Evolutionary conservation across 1,140 invertebrate species (phyloP).

Genomic region (Pinna nobilis): DNA sequence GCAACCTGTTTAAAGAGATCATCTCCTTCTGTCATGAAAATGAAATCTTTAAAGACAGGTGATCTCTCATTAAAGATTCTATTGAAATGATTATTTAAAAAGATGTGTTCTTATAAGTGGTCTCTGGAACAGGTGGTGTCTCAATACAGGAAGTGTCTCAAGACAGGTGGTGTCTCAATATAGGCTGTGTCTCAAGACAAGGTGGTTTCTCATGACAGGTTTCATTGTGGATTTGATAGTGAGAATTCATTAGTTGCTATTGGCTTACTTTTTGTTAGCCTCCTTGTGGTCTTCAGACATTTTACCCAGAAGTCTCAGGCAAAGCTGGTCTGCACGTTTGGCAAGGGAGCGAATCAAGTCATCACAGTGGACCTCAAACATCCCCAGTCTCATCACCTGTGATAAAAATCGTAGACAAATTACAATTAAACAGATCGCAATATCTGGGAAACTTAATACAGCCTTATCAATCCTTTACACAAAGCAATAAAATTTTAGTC

Average conservation of each 20-base stretch:
- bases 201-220: not conserved
- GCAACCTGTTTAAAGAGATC: no score
- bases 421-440: no score
- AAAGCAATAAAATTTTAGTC: no score
- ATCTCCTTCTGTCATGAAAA: no score
- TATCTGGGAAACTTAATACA: no score
- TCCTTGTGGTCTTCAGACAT: slow-evolving; percentile 88
- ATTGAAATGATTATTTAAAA: no score
- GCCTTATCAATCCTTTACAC: no score
- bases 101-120: no score
- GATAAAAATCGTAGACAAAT: slow-evolving; percentile 12
- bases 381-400: slow-evolving; percentile 82
- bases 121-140: not conserved
- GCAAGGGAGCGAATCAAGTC: slow-evolving; percentile 86
- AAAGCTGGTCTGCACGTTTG: slow-evolving; percentile 81
- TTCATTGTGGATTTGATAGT: not conserved
- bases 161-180: no score
- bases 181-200: not conserved
- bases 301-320: slow-evolving; percentile 82
- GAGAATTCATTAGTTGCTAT: not conserved
- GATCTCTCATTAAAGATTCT: no score
- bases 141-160: no score
- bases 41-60: no score
- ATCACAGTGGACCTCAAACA: slow-evolving; percentile 89
- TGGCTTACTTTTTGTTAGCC: slow-evolving; percentile 84